phyloP scores from a whole-genome alignment of 2,797 vertebrate genomes.

The Anomalospiza imberbis region DNA sequence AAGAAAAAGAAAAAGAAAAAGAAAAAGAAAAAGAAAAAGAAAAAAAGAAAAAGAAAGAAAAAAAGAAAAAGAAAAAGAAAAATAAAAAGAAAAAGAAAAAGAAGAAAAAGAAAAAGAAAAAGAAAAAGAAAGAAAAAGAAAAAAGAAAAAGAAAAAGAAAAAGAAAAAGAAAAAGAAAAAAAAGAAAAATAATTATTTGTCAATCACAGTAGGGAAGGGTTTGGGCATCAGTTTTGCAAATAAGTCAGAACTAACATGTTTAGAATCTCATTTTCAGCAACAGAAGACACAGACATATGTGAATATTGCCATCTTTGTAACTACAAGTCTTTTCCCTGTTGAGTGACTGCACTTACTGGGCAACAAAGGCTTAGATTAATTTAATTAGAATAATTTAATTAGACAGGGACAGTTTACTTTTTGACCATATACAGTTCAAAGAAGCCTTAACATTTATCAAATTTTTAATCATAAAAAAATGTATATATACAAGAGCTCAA shows the following conservation, averaged over 20 bases:
- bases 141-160: no score
- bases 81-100: neutral
- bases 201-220: rapidly evolving
- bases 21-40: rapidly evolving
- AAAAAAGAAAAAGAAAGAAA: no score
- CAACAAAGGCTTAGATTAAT: neutral
- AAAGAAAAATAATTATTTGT: neutral
- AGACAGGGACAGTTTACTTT: neutral
- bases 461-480: neutral
- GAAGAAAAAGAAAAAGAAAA: rapidly evolving
- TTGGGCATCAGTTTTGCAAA: neutral
- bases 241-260: neutral
- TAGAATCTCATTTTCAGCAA: neutral
- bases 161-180: neutral
- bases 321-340: neutral
- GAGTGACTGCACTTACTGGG: neutral
- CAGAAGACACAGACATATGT: neutral
- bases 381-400: neutral
- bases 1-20: no score
- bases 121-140: no score
- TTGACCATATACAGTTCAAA: neutral
- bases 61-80: no score
- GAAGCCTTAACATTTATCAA: neutral
- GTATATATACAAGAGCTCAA: neutral
- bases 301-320: neutral